Base-by-base conservation (phyloP, 2,113 vertebrate species). In the Trematomus loennbergii region DNA sequence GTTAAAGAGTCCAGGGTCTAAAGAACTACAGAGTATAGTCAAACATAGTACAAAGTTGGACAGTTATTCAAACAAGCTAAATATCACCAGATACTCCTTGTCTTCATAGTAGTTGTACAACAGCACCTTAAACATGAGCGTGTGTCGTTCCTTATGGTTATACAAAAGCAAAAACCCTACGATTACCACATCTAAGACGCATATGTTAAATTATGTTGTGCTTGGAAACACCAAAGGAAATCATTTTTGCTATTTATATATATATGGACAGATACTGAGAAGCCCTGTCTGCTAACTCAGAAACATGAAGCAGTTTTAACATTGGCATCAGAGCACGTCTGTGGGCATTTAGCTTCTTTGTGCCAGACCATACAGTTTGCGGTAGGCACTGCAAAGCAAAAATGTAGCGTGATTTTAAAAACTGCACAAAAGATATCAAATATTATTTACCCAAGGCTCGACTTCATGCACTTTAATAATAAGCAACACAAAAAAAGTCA, bases 31-130 rank as follows among this genome's bases (percentile, higher is more conserved):
- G 96, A 96, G 96, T 95, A 95, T 94, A 95, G 96, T 96, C 96
- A 95, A 97, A 97, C 95, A 94, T 95, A 95, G 96, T 98, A 99
- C 97, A 97, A 97, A 98, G 96, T 85, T 96, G 97, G 96, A 97
- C 97, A 97, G 96, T 93, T 95, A 96, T 93, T 95, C 97, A 98
- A 96, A 97, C 97, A 96, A 96, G 96, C 95, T 95, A 94, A 95
- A 95, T 96, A 95, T 94, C 91, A 92, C 80, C 87, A 92, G 92
- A 94, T 92, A 96, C 97, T 94, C 62, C 92, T 92, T 94, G 96
- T 97, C 95, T 95, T 96, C 96, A 96, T 94, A 95, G 96, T 96
- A 95, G 94, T 94, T 94, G 92, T 93, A 95, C 92, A 83, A 96
- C 95, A 92, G 95, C 97, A 96, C 95, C 92, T 96, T 96, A 96